phyloP scores from a whole-genome alignment of 2,113 vertebrate genomes.

The Kryptolebias marmoratus region DNA sequence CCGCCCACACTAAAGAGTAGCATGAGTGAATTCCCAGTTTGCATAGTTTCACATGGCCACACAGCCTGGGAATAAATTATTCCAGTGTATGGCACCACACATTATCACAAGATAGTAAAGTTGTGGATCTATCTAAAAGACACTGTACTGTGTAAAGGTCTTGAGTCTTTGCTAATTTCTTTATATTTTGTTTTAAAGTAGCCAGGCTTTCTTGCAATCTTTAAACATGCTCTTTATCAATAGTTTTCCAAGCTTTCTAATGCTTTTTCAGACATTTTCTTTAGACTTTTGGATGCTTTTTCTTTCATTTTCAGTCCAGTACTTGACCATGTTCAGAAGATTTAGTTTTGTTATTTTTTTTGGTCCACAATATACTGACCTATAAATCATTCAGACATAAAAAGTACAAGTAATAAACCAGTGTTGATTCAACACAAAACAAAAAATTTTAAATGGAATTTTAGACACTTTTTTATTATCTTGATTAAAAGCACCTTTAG shows the following conservation, averaged over 20 bases:
- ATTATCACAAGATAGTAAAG: neutral
- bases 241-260: neutral
- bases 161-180: neutral
- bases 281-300: conserved; percentile 1
- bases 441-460: too few relatives aligned
- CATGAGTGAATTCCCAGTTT: conserved; percentile 44
- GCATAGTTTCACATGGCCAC: conserved; percentile 39
- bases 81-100: conserved; percentile 4
- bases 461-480: too few relatives aligned
- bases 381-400: too few relatives aligned
- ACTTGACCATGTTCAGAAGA: too few relatives aligned
- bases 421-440: too few relatives aligned
- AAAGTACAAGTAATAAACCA: too few relatives aligned
- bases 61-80: conserved; percentile 45
- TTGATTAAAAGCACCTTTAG: too few relatives aligned
- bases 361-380: too few relatives aligned
- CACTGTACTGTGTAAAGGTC: neutral
- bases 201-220: too few relatives aligned
- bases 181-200: neutral
- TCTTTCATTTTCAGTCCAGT: neutral
- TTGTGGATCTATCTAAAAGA: conserved; percentile 7
- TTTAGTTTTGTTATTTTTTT: too few relatives aligned
- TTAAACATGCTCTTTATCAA: neutral
- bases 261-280: neutral
- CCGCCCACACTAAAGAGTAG: conserved; percentile 49